These are phyloP conservation scores for Limosa lapponica DNA, from an alignment of 2,797 vertebrate genomes.

Conservation along the genomic window DNA sequence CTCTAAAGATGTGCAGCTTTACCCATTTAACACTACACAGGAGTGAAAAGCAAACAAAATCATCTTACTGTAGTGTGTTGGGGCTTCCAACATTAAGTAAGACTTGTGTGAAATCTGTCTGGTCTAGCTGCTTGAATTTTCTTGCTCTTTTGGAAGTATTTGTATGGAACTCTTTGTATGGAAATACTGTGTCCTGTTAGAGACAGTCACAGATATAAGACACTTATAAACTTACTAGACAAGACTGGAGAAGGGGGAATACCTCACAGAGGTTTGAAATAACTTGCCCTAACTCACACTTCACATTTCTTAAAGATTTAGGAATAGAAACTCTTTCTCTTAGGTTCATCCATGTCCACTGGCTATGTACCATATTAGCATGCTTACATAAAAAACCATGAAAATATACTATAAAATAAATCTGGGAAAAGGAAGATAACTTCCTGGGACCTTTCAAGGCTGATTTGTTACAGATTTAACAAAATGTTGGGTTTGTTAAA, in stretches of 20 bases:
- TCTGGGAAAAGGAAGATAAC: background rate
- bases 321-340: background rate
- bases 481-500: background rate
- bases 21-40: background rate
- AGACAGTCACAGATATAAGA: background rate
- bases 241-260: background rate
- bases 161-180: background rate
- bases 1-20: background rate
- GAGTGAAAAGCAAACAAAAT: background rate
- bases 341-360: background rate
- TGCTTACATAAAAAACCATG: fast-evolving
- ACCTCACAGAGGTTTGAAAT: background rate
- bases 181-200: background rate
- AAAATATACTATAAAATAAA: background rate
- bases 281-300: background rate
- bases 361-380: background rate
- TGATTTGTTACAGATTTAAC: background rate
- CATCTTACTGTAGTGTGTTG: background rate
- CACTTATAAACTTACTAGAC: background rate
- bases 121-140: background rate
- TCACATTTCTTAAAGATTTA: background rate
- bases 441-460: background rate
- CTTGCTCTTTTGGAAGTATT: background rate
- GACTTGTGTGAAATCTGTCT: background rate
- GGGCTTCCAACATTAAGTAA: background rate